phyloP scores from a whole-genome alignment of 2,113 vertebrate species.

The Grammomys surdaster region DNA sequence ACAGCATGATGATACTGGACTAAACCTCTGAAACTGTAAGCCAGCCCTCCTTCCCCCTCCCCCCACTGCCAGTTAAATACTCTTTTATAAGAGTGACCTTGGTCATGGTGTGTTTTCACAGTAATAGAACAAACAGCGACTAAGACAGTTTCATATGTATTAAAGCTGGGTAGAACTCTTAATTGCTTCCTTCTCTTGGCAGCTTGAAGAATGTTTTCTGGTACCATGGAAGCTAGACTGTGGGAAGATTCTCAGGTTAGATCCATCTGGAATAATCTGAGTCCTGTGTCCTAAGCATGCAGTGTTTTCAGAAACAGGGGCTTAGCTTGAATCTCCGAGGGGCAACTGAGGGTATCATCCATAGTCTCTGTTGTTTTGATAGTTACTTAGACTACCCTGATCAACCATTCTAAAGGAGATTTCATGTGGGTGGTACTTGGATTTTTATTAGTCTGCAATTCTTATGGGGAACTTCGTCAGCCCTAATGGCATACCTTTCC shows the following conservation, averaged over 20 bases:
- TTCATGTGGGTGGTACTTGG: not conserved
- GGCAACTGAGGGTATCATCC: not conserved
- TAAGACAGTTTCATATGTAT: not conserved
- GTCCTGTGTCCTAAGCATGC: not conserved
- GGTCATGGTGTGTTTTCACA: not conserved
- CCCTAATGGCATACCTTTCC: not conserved
- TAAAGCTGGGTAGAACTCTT: not conserved
- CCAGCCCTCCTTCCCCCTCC: not conserved
- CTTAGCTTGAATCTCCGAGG: not conserved
- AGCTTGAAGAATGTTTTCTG: not conserved
- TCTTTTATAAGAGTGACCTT: not conserved
- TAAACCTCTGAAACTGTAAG: not conserved
- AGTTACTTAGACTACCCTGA: not conserved
- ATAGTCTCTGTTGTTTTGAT: not conserved
- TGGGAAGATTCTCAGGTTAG: not conserved
- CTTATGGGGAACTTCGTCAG: not conserved
- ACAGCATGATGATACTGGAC: not conserved
- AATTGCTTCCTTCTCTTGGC: not conserved
- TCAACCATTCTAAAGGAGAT: not conserved
- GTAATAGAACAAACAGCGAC: not conserved
- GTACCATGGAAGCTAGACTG: not conserved
- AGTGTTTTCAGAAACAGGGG: not conserved
- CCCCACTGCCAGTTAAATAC: no score
- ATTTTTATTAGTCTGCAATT: not conserved
- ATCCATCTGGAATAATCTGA: not conserved